Percentiles rank a stretch among this genome's conserved stretches.
phyloP scores from a whole-genome alignment of 2,888 invertebrate genomes.

The Schizotus pectinicornis region DNA sequence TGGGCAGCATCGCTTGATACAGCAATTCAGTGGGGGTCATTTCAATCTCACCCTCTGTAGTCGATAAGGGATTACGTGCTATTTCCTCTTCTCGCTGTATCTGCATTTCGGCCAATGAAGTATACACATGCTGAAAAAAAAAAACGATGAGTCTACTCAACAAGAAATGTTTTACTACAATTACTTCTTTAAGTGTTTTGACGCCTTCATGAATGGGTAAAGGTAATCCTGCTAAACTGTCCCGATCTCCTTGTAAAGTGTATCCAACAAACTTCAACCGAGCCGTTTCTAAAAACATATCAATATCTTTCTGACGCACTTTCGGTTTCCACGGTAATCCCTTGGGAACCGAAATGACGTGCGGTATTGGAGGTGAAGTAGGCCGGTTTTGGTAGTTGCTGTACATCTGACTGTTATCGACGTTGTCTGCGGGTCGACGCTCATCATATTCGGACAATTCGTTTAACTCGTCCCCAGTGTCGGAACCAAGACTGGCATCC shows the following conservation, averaged over 20 bases:
- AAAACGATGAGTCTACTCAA: background rate
- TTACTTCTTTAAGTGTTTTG: conserved; percentile 79
- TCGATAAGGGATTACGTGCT: conserved; percentile 87
- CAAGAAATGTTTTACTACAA: conserved; percentile 15
- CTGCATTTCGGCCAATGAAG: conserved; percentile 91
- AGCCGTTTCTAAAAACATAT: conserved; percentile 88
- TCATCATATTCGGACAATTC: conserved; percentile 64
- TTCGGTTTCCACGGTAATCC: conserved; percentile 96
- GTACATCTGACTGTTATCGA: conserved; percentile 49
- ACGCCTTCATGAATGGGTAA: conserved; percentile 97
- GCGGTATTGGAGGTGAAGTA: conserved; percentile 40
- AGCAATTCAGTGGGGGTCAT: conserved; percentile 86
- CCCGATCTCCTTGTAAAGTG: conserved; percentile 83
- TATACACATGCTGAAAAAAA: conserved; percentile 81
- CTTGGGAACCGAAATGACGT: conserved; percentile 37
- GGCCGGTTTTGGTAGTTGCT: conserved; percentile 51
- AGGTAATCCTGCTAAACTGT: conserved; percentile 92
- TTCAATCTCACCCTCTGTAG: conserved; percentile 78
- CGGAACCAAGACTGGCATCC: conserved; percentile 66
- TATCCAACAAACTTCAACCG: conserved; percentile 96
- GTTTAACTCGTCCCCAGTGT: conserved; percentile 64
- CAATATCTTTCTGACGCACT: conserved; percentile 92
- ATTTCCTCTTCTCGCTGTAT: conserved; percentile 91
- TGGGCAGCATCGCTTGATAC: conserved; percentile 94
- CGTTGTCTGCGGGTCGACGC: conserved; percentile 57